These are phyloP conservation scores for Idaea straminata DNA, from an alignment of 2,888 invertebrate genomes.

Conservation along the genomic window DNA sequence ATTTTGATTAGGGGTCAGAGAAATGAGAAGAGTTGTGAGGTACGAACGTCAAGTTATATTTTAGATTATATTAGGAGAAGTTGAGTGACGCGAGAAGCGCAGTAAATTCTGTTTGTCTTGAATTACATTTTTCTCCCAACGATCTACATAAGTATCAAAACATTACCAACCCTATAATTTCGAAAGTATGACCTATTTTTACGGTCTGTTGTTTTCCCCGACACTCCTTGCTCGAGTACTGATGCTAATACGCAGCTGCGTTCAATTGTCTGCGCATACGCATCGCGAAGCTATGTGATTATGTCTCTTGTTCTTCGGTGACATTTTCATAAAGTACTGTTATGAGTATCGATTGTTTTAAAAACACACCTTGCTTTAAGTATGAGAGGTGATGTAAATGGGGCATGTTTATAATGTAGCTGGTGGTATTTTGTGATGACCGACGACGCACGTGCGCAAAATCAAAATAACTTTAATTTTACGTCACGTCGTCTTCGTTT, in stretches of 20 bases:
- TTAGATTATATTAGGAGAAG: too few species aligned
- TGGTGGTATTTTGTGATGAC: neutral
- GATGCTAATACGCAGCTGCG: constrained; percentile 36
- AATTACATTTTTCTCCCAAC: too few species aligned
- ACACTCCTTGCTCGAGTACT: constrained; percentile 31
- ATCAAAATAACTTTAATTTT: neutral
- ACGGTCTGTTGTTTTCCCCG: constrained; percentile 5
- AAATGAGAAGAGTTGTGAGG: too few species aligned
- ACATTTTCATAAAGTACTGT: constrained; percentile 40
- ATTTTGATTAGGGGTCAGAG: too few species aligned
- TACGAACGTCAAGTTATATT: too few species aligned
- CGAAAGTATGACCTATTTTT: neutral
- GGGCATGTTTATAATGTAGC: neutral
- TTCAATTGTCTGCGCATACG: constrained; percentile 38
- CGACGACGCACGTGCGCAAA: neutral
- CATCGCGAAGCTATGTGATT: constrained; percentile 3
- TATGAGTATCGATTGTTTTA: constrained; percentile 21
- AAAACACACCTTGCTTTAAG: neutral
- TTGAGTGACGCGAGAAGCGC: too few species aligned
- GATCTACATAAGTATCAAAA: neutral
- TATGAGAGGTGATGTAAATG: neutral
- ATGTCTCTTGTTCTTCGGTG: constrained; percentile 15
- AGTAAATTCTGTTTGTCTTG: too few species aligned
- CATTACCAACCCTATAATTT: neutral
- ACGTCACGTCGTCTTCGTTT: too few species aligned